Evolutionary conservation across 2,797 vertebrate genomes (phyloP).

Genomic region (Gymnodraco acuticeps): DNA sequence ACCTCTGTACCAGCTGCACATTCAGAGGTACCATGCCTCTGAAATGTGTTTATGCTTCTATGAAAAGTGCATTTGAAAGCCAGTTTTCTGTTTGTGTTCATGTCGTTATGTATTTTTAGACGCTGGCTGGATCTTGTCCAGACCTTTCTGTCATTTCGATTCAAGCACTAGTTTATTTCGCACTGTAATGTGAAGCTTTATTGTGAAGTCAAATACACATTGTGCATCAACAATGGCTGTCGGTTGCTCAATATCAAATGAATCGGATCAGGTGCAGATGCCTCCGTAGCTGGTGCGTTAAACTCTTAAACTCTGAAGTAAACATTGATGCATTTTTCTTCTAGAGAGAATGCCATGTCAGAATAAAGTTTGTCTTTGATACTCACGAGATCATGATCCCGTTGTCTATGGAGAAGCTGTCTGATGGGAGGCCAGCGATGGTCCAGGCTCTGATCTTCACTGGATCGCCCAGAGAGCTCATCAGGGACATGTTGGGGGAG

Average conservation of each 20-base stretch:
- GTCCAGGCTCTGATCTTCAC: slow-evolving; percentile 92
- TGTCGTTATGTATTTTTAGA: slow-evolving; percentile 15
- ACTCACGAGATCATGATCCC: slow-evolving; percentile 93
- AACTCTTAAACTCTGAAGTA: background rate
- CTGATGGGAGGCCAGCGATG: slow-evolving; percentile 92
- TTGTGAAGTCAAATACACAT: background rate
- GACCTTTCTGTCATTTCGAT: background rate
- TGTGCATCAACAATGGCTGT: background rate
- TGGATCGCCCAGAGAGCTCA: slow-evolving; percentile 88
- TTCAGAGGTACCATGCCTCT: background rate
- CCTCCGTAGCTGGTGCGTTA: background rate
- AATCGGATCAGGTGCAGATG: background rate
- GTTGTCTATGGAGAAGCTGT: slow-evolving; percentile 93
- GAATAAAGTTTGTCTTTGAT: background rate
- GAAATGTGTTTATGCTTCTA: slow-evolving; percentile 12
- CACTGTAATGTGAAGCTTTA: slow-evolving; percentile 2
- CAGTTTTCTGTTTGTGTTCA: slow-evolving; percentile 15
- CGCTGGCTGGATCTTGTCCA: background rate
- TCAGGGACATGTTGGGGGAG: slow-evolving; percentile 89
- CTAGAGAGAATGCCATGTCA: slow-evolving; percentile 69
- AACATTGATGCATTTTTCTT: slow-evolving; percentile 57
- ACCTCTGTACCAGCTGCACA: slow-evolving; percentile 22
- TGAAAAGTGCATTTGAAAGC: slow-evolving; percentile 15
- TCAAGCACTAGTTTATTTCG: slow-evolving; percentile 2
- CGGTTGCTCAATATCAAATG: background rate